phyloP scores from a whole-genome alignment of 2,113 vertebrate species.

The Todiramphus chloris region DNA sequence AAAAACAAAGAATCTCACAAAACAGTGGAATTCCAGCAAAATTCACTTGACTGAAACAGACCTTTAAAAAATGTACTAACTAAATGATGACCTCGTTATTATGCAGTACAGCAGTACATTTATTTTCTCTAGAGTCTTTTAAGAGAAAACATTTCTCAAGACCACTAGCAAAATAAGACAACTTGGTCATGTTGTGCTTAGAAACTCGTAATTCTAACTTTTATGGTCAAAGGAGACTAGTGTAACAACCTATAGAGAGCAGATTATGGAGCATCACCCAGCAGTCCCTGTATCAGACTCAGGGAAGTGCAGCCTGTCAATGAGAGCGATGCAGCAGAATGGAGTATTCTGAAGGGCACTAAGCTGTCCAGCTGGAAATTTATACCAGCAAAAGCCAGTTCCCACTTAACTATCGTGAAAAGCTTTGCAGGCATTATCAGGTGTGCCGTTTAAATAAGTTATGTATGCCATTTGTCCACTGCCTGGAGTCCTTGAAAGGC shows the following conservation, averaged over 20 bases:
- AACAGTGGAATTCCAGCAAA: background rate
- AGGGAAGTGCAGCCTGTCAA: background rate
- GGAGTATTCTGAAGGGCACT: background rate
- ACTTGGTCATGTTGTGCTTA: background rate
- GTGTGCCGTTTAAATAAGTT: background rate
- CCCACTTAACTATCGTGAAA: background rate
- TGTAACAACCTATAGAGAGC: background rate
- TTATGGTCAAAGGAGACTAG: background rate
- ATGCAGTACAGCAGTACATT: background rate
- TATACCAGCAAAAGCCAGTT: background rate
- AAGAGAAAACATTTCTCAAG: background rate
- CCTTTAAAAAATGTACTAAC: background rate
- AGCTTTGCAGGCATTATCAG: background rate
- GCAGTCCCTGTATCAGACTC: background rate
- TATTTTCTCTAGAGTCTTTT: background rate
- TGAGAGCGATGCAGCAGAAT: background rate
- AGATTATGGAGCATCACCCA: background rate
- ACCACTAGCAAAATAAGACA: background rate
- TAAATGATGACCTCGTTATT: background rate
- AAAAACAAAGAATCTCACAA: background rate
- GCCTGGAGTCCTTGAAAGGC: conserved; percentile 6
- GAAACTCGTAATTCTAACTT: background rate
- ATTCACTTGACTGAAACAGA: background rate
- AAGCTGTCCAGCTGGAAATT: background rate
- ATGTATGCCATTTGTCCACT: background rate